These are phyloP conservation scores for Epiblema foenella DNA, from an alignment of 2,888 invertebrate genomes.

Conservation along the genomic window DNA sequence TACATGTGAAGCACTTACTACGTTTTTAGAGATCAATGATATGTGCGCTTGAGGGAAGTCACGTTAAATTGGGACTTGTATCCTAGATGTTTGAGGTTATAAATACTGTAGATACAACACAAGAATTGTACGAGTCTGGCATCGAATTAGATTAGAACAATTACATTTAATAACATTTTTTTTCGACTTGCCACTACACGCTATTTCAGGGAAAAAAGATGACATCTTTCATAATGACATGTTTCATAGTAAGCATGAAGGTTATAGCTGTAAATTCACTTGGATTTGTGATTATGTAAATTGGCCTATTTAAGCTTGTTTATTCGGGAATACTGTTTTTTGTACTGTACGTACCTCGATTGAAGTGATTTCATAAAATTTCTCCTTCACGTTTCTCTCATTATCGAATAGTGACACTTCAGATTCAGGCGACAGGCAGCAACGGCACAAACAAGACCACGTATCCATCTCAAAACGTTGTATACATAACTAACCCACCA, in stretches of 20 bases:
- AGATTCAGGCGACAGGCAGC: conserved; percentile 75
- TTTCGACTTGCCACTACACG: conserved; percentile 24
- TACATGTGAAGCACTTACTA: not conserved
- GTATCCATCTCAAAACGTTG: conserved; percentile 72
- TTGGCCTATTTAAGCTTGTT: not conserved
- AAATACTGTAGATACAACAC: not conserved
- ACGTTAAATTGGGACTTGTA: not conserved
- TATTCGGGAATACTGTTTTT: not conserved
- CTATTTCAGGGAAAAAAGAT: conserved; percentile 26
- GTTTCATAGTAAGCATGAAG: conserved; percentile 33
- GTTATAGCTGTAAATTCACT: conserved; percentile 29
- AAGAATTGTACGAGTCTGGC: not conserved
- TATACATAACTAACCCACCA: conserved; percentile 64
- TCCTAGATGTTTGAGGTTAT: not conserved
- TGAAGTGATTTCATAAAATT: conserved; percentile 74
- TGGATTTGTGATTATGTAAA: conserved; percentile 24
- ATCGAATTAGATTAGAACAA: not conserved
- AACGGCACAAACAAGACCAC: conserved; percentile 79
- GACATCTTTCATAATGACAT: conserved; percentile 32
- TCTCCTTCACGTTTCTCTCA: conserved; percentile 65
- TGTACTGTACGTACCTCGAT: conserved; percentile 63
- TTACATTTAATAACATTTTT: not conserved
- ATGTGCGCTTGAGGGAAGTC: no score
- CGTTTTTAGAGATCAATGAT: not conserved
- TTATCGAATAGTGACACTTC: conserved; percentile 74